Percentiles rank a stretch among this genome's conserved stretches.
Conservation (phyloP, 92 coral and sea anemone genomes). For the Epizoanthus rinbou region DNA sequence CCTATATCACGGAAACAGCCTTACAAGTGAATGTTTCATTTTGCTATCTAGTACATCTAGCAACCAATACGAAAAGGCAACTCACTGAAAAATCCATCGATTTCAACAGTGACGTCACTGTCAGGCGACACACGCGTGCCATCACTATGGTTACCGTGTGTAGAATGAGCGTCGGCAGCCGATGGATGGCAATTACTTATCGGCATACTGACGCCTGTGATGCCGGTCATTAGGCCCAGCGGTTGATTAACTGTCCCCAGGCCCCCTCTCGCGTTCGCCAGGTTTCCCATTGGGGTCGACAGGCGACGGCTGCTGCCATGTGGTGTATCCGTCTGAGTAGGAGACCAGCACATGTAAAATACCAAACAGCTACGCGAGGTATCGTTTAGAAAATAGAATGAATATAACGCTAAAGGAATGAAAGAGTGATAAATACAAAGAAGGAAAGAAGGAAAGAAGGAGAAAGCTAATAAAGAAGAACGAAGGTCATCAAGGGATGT, state of each 20-base stretch:
- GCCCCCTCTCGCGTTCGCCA: conserved; percentile 50
- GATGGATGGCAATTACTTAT: conserved; percentile 81
- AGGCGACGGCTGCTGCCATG: conserved; percentile 65
- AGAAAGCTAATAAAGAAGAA: too few species aligned
- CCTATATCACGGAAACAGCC: background rate
- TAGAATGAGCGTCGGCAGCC: conserved; percentile 65
- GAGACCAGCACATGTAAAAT: background rate
- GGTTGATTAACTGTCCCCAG: conserved; percentile 76
- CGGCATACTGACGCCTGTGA: conserved; percentile 96
- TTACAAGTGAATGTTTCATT: too few species aligned
- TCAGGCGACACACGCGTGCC: conserved; percentile 71
- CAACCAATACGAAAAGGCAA: conserved; percentile 65
- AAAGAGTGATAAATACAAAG: too few species aligned
- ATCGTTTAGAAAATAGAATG: too few species aligned
- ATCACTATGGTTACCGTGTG: conserved; percentile 67
- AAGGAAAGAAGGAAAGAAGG: too few species aligned
- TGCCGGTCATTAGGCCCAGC: conserved; percentile 78
- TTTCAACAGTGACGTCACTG: conserved; percentile 72
- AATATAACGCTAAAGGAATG: too few species aligned
- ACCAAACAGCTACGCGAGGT: too few species aligned
- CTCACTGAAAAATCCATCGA: conserved; percentile 67
- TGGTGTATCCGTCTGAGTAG: conserved; percentile 60
- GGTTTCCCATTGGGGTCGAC: conserved; percentile 79
- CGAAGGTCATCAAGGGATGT: too few species aligned
- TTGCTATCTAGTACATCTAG: conserved; percentile 33